Evolutionary conservation across 1,140 invertebrate species (phyloP), one percentile per base, ranked within the genome.

Genomic region (Trachymyrmex septentrionalis): DNA sequence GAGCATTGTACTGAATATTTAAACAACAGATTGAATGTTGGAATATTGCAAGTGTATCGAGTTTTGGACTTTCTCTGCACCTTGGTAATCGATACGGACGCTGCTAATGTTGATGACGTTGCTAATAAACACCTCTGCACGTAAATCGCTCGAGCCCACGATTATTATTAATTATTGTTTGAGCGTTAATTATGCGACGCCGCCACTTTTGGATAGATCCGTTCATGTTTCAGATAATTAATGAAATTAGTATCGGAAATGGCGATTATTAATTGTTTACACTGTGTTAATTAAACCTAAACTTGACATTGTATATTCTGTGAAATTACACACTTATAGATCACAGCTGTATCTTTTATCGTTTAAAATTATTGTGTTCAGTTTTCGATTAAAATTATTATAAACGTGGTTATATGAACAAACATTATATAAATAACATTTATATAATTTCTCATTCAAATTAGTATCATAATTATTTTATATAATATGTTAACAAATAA

Each of bases 111-210:
- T 72, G 80, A 75, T 84, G 80, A 84, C 80, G 69, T 84, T 84
- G 80, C 57, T 75, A 84, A 84, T 84, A 84, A 75, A 84, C 55
- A 84, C 53, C 24, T 44, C 38, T 10, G 55, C 34, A 57, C 38
- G 80, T 69, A 50, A 75, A 75, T 84, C 80, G 48, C 57, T 61
- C 73, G 59, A 24, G 24, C 10, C 5, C 82, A 48, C 48, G 59
- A 78, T 67, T 73, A 67, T 85, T 85, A 78, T 85, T 85, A 85
- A 85, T 85, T 77, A 66, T 85, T 78, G 75, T 78, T 85, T 67
- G 73, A 53, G 73, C 34, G 82, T 78, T 85, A 85, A 85, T 85
- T 85, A 85, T 78, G 71, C 73, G 82, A 85, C 48, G 48, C 57
- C 48, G 57, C 44, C 55, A 82, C 80, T 84, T 84, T 84, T 61